Conservation (phyloP, 2,113 vertebrate species). For the Cygnus buccinator region DNA sequence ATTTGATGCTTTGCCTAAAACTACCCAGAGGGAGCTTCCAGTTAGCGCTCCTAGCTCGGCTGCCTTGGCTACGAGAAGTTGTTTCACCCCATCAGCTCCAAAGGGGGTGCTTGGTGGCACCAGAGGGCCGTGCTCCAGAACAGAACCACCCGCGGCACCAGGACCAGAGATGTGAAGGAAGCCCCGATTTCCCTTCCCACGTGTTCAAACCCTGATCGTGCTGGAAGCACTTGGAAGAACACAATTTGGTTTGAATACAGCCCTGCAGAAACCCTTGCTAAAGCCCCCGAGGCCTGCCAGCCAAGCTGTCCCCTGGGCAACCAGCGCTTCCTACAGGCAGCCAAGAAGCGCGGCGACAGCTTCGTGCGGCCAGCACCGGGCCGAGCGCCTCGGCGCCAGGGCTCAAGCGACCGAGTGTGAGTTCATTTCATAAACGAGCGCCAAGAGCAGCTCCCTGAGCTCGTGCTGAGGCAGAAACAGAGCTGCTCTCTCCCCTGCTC, state of each 20-base stretch:
- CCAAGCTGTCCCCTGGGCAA: background rate
- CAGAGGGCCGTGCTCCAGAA: background rate
- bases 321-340: background rate
- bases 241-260: background rate
- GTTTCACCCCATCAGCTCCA: background rate
- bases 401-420: background rate
- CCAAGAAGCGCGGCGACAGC: background rate
- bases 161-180: background rate
- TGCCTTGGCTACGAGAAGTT: background rate
- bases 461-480: background rate
- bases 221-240: background rate
- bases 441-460: background rate
- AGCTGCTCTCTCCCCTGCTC: background rate
- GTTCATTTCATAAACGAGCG: constrained; percentile 23
- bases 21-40: background rate
- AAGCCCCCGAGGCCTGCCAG: constrained; percentile 10
- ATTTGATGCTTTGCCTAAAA: background rate
- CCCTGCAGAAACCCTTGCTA: background rate
- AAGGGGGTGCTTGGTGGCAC: background rate
- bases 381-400: background rate
- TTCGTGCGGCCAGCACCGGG: background rate
- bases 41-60: background rate
- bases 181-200: background rate
- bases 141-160: background rate
- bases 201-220: background rate